These are phyloP conservation scores for Pogonocichla stellata DNA, from an alignment of 2,113 vertebrate genomes.

Conservation along the genomic window DNA sequence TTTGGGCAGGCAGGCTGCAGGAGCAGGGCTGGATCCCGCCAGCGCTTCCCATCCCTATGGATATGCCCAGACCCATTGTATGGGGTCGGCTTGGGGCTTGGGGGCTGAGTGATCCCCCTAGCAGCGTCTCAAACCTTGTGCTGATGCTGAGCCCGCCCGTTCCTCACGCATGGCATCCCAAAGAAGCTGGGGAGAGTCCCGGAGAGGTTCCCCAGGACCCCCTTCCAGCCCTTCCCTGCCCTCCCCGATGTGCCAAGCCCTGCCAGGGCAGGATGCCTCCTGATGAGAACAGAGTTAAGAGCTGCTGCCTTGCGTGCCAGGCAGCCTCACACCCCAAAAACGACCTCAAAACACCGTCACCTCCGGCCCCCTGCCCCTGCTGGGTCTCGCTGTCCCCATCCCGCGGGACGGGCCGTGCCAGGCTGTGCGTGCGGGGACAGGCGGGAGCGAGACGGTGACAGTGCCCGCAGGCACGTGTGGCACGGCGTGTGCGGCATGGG, in stretches of 20 bases:
- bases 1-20: neutral
- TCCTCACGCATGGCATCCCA: neutral
- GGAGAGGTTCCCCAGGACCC: neutral
- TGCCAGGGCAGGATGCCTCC: neutral
- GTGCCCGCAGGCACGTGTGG: neutral
- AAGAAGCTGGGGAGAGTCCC: neutral
- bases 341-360: neutral
- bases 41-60: accelerated
- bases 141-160: accelerated
- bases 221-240: no score
- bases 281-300: neutral
- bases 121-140: neutral
- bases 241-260: neutral
- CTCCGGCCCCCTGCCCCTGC: neutral
- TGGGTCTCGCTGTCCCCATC: accelerated
- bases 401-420: accelerated
- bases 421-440: neutral
- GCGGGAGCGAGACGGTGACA: accelerated
- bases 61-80: accelerated
- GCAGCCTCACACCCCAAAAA: neutral
- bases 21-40: neutral
- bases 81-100: accelerated
- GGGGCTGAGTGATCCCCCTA: accelerated
- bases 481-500: accelerated
- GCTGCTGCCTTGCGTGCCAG: neutral